A percentile compares a stretch with the other conserved stretches of the same genome.
Conservation (phyloP, 2,888 invertebrate genomes). For the Crematogaster levior region DNA sequence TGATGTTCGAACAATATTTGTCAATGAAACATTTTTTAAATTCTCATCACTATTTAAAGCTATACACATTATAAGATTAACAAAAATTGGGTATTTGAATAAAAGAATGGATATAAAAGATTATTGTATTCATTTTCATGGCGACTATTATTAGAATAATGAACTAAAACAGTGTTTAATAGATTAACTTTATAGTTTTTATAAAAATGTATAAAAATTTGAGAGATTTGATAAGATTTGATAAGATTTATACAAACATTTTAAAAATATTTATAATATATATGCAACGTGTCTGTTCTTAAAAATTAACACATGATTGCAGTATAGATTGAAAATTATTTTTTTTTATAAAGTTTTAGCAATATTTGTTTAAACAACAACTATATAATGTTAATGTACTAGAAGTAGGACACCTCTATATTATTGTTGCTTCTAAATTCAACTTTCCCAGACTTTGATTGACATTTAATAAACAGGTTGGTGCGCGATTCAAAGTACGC, state of each 20-base stretch:
- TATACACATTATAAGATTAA: background rate
- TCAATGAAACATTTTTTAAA: background rate
- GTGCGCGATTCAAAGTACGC: background rate
- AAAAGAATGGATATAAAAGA: conserved; percentile 11
- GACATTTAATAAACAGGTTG: background rate
- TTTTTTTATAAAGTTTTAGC: background rate
- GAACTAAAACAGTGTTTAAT: background rate
- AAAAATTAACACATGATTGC: background rate
- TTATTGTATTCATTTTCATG: too few species aligned
- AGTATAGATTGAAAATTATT: background rate
- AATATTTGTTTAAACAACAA: background rate
- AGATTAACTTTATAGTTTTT: background rate
- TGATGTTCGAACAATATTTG: background rate
- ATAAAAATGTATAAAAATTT: too few species aligned
- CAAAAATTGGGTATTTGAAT: background rate
- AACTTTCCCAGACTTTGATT: background rate
- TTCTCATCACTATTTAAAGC: background rate
- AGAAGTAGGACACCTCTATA: background rate
- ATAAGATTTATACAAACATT: background rate
- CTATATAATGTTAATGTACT: background rate
- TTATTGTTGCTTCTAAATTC: background rate
- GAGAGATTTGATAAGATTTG: too few species aligned
- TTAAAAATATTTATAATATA: background rate
- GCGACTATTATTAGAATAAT: background rate
- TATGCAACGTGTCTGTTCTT: background rate